Evolutionary conservation across 1,140 invertebrate genomes (phyloP).

Genomic region (Drosophila sp.): DNA sequence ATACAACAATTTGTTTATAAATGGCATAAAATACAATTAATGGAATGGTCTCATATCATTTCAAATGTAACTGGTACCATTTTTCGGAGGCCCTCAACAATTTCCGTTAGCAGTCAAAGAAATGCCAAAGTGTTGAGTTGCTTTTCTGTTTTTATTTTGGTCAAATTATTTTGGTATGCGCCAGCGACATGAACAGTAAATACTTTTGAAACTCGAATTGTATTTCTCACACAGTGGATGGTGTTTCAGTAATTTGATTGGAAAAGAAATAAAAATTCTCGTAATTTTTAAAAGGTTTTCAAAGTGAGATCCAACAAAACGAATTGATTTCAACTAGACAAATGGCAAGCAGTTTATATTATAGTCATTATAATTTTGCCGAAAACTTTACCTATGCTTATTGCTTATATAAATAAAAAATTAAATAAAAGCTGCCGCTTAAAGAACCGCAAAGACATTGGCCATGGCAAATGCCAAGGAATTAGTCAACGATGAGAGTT

Average conservation of each 20-base stretch:
- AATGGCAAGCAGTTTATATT: neutral
- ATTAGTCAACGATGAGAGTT: conserved; percentile 41
- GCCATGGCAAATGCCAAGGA: conserved; percentile 44
- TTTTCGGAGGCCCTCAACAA: conserved; percentile 25
- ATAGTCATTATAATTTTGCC: conserved; percentile 2
- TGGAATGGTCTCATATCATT: conserved; percentile 37
- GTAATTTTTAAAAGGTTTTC: conserved; percentile 27
- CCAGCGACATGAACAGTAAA: conserved; percentile 57
- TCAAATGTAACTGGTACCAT: conserved; percentile 62
- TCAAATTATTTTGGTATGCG: conserved; percentile 67
- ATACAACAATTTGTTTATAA: conserved; percentile 62
- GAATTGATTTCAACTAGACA: neutral
- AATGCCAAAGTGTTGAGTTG: conserved; percentile 64
- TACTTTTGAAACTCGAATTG: conserved; percentile 38
- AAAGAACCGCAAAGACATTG: conserved; percentile 11
- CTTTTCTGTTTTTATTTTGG: conserved; percentile 7
- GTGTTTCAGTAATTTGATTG: conserved; percentile 39
- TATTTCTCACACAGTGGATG: conserved; percentile 19
- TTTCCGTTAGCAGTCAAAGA: conserved; percentile 39
- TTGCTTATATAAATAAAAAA: neutral
- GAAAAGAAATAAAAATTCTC: conserved; percentile 51
- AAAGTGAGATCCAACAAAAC: conserved; percentile 1
- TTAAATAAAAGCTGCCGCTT: conserved; percentile 23
- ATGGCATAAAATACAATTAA: conserved; percentile 55
- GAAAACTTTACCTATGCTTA: neutral